These are phyloP conservation scores for Papilio polyxenes DNA, from an alignment of 1,140 invertebrate genomes.

Conservation along the genomic window DNA sequence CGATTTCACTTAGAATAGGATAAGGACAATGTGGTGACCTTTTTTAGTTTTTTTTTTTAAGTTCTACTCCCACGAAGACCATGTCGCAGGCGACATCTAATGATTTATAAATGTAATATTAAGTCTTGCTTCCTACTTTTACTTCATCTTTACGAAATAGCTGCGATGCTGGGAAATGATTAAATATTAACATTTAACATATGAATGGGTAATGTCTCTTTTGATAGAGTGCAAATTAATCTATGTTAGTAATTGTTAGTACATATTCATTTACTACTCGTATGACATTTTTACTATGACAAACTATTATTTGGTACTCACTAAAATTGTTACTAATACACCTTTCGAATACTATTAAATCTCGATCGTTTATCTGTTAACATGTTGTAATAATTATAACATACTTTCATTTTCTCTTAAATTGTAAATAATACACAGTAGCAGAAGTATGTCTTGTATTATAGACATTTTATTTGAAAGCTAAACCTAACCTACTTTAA, in stretches of 20 bases:
- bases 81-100: no score
- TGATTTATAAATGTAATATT: neutral
- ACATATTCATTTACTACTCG: neutral
- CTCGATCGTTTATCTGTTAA: neutral
- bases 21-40: no score
- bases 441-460: neutral
- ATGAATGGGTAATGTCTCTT: neutral
- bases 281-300: neutral
- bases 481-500: neutral
- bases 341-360: neutral
- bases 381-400: neutral
- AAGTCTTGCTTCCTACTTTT: neutral
- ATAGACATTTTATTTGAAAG: neutral
- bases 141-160: constrained; percentile 6
- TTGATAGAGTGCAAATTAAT: neutral
- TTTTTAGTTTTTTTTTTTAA: no score
- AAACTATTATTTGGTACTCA: neutral
- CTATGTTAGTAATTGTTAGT: neutral
- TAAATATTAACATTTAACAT: neutral
- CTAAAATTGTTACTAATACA: neutral
- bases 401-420: neutral
- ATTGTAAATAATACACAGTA: neutral
- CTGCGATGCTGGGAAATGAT: neutral
- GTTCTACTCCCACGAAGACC: no score
- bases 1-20: no score